Conservation (phyloP, 2,797 vertebrate genomes). For the Clarias platycephalus region DNA sequence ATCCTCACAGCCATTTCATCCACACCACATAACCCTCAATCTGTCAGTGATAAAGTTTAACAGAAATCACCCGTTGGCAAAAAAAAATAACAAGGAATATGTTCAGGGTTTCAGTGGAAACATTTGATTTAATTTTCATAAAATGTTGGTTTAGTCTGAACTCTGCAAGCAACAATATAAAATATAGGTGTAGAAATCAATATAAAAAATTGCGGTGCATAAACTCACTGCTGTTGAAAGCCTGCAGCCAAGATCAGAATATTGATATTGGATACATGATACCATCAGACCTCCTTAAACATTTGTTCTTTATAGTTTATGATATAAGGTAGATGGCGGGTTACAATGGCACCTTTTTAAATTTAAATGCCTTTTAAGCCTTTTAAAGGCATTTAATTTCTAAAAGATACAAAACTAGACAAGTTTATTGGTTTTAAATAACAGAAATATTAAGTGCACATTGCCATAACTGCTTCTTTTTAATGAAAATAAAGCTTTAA, state of each 20-base stretch:
- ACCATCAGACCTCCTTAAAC: too few species aligned
- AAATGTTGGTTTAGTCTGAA: neutral
- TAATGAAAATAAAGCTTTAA: too few species aligned
- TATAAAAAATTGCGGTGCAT: neutral
- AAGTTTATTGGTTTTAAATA: too few species aligned
- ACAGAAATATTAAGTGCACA: too few species aligned
- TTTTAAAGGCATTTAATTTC: too few species aligned
- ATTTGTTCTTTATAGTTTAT: neutral
- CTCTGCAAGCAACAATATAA: constrained; percentile 5
- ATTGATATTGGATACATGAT: neutral
- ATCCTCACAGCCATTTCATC: neutral
- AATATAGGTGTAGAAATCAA: neutral
- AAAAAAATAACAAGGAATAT: neutral
- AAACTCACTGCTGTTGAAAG: neutral
- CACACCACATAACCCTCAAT: constrained; percentile 17
- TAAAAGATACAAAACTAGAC: too few species aligned
- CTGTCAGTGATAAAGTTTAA: constrained; percentile 17
- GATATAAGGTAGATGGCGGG: too few species aligned
- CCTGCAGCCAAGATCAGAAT: neutral
- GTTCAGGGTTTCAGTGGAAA: neutral
- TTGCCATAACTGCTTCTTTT: too few species aligned
- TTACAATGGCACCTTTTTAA: too few species aligned
- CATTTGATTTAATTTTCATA: constrained; percentile 19
- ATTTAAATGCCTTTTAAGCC: too few species aligned
- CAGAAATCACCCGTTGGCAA: neutral